These are phyloP conservation scores for Aramus guarauna DNA, from an alignment of 2,113 vertebrate species.

Conservation along the genomic window DNA sequence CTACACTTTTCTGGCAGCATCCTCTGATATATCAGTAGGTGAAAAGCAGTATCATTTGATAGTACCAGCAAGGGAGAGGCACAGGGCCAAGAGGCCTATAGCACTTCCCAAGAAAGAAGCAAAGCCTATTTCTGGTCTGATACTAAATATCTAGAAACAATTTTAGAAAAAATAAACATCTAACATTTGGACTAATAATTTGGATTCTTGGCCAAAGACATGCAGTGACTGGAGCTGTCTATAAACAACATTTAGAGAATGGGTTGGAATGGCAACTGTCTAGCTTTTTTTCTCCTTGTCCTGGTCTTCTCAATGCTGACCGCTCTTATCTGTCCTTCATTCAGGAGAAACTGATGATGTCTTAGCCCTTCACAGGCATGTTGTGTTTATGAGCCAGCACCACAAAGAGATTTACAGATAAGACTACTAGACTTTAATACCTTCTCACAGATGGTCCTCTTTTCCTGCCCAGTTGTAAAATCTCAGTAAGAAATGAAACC, in stretches of 20 bases:
- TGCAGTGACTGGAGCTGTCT: neutral
- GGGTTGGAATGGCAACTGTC: neutral
- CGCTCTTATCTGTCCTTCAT: neutral
- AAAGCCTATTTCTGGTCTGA: neutral
- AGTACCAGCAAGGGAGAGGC: neutral
- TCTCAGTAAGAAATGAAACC: neutral
- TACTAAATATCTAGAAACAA: neutral
- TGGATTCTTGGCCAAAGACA: neutral
- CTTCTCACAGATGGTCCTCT: neutral
- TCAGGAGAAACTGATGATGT: neutral
- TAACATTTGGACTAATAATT: neutral
- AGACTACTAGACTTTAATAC: neutral
- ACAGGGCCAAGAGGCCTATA: neutral
- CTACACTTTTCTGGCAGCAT: conserved; percentile 14
- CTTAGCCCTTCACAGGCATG: neutral
- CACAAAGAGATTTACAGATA: neutral
- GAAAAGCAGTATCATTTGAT: neutral
- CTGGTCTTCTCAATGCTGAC: neutral
- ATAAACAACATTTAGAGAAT: neutral
- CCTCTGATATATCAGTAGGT: neutral
- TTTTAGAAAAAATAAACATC: neutral
- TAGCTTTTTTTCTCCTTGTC: neutral
- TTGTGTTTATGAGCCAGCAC: neutral
- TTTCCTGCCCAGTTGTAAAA: neutral
- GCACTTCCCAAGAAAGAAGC: neutral